Evolutionary conservation across 1,140 invertebrate genomes (phyloP).

Genomic region (Cryptotermes secundus): DNA sequence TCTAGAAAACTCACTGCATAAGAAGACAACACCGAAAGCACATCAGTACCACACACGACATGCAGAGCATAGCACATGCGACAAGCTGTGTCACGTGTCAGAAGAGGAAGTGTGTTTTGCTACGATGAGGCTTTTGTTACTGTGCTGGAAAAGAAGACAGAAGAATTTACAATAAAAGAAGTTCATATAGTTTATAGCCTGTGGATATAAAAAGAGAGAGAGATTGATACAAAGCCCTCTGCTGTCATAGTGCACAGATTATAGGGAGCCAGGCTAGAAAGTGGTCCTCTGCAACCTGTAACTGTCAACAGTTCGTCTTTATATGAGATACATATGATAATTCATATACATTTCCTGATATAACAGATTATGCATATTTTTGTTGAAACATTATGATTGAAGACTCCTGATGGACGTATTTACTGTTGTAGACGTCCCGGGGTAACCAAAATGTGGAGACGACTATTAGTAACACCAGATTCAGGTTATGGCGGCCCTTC

Average conservation of each 20-base stretch:
- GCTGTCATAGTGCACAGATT: not conserved
- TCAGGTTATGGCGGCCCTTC: too few species aligned
- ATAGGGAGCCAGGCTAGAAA: not conserved
- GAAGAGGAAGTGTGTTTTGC: not conserved
- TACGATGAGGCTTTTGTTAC: not conserved
- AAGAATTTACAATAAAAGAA: not conserved
- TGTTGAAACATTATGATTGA: too few species aligned
- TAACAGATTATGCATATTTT: too few species aligned
- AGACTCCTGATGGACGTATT: too few species aligned
- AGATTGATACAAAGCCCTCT: not conserved
- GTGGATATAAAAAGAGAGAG: not conserved
- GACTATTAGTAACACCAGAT: too few species aligned
- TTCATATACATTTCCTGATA: too few species aligned
- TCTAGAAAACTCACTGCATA: not conserved
- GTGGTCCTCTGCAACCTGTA: too few species aligned
- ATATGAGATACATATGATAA: too few species aligned
- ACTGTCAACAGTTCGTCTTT: too few species aligned
- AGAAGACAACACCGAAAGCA: not conserved
- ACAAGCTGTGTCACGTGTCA: not conserved
- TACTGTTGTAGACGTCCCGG: too few species aligned
- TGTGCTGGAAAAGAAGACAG: not conserved
- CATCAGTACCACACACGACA: not conserved
- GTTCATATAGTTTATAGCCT: not conserved
- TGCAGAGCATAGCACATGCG: not conserved
- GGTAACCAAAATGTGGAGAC: too few species aligned